These are phyloP conservation scores for Aldrovandia affinis DNA, from an alignment of 2,797 vertebrate genomes.

Conservation along the genomic window DNA sequence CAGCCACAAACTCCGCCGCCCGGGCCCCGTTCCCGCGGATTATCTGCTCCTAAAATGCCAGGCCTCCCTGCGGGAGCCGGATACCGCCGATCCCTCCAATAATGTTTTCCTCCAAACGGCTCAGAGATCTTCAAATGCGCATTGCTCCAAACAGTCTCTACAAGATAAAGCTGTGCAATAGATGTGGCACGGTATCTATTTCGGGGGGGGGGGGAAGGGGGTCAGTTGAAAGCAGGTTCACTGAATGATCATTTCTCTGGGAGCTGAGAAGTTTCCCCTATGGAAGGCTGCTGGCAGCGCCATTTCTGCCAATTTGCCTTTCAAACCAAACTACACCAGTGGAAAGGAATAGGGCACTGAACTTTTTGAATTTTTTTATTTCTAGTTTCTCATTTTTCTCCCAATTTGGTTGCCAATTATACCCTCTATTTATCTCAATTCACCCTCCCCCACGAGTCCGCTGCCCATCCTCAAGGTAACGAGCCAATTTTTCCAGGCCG, in stretches of 20 bases:
- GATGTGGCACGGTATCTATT: background rate
- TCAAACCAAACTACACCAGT: background rate
- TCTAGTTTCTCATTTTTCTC: too few relatives aligned
- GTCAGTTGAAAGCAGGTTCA: background rate
- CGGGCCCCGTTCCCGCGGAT: background rate
- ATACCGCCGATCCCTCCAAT: background rate
- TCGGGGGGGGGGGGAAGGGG: too few relatives aligned
- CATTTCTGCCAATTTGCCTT: background rate
- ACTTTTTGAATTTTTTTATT: too few relatives aligned
- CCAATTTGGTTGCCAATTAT: too few relatives aligned
- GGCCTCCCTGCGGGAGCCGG: slow-evolving; percentile 6
- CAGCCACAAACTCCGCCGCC: background rate
- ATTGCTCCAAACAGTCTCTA: background rate
- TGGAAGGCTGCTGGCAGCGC: background rate
- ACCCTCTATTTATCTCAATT: too few relatives aligned
- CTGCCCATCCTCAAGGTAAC: too few relatives aligned
- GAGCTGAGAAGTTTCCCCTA: background rate
- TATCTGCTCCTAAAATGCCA: slow-evolving; percentile 31
- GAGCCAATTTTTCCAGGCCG: too few relatives aligned
- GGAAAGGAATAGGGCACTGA: background rate
- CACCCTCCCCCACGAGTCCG: too few relatives aligned
- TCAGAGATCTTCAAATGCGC: background rate
- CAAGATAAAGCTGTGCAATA: background rate
- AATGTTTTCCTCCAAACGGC: background rate
- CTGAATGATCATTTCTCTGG: background rate